phyloP scores from a whole-genome alignment of 92 coral and sea anemone species.

The Diadumene lineata region DNA sequence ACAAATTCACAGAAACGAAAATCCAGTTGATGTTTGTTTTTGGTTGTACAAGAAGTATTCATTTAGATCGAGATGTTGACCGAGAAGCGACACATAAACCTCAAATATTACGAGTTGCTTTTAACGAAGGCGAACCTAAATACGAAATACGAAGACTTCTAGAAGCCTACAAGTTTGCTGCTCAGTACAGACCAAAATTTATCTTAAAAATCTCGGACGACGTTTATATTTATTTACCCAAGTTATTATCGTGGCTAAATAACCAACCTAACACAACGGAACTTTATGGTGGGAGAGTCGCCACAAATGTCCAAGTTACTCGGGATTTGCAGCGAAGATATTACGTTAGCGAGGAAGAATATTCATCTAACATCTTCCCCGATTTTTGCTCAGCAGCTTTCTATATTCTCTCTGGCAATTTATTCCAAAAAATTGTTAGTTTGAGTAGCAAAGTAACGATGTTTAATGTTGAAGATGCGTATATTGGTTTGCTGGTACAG shows the following conservation, averaged over 20 bases:
- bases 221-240: conserved; percentile 29
- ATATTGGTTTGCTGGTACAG: conserved; percentile 52
- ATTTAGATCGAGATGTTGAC: conserved; percentile 30
- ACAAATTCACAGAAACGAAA: background rate
- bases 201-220: conserved; percentile 27
- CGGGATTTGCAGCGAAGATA: conserved; percentile 10
- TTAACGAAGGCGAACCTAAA: conserved; percentile 11
- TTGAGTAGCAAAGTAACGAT: conserved; percentile 8
- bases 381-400: conserved; percentile 38
- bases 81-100: conserved; percentile 17
- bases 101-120: conserved; percentile 32
- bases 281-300: conserved; percentile 40
- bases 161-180: conserved; percentile 24
- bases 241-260: conserved; percentile 23
- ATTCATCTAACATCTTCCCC: conserved; percentile 13
- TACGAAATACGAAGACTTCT: conserved; percentile 16
- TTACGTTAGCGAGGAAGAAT: conserved; percentile 31
- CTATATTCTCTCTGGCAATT: conserved; percentile 34
- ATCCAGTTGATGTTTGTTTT: conserved; percentile 5
- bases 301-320: conserved; percentile 12
- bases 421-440: conserved; percentile 31
- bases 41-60: conserved; percentile 30
- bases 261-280: background rate
- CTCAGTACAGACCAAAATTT: conserved; percentile 18
- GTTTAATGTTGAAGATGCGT: conserved; percentile 64